Conservation (phyloP, 92 coral and sea anemone species). For the Virgularia gustaviana region DNA sequence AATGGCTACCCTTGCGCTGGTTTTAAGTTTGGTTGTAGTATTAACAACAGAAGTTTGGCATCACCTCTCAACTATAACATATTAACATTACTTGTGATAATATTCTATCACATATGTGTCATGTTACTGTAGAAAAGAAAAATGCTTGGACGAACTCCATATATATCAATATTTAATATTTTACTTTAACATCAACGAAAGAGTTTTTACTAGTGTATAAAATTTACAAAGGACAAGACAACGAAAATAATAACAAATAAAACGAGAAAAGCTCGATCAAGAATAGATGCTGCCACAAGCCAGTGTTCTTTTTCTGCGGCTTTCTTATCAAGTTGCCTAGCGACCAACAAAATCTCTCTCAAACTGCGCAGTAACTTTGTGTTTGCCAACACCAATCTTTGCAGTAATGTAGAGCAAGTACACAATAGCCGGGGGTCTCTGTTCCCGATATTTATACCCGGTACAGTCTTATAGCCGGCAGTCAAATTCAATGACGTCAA, state of each 20-base stretch:
- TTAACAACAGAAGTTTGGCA: no score
- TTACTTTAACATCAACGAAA: neutral
- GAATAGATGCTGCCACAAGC: slow-evolving; percentile 18
- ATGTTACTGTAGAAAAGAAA: no score
- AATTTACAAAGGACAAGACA: neutral
- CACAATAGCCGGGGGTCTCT: no score
- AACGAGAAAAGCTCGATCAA: slow-evolving; percentile 13
- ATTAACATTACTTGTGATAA: no score
- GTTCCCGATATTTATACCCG: no score
- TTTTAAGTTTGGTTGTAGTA: no score
- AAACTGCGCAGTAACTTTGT: neutral
- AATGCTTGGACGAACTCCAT: no score
- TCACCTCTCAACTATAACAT: no score
- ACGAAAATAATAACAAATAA: slow-evolving; percentile 9
- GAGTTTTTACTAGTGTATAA: neutral
- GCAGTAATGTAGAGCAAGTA: slow-evolving; percentile 14
- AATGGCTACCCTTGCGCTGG: no score
- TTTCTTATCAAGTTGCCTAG: slow-evolving; percentile 7
- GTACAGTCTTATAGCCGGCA: no score
- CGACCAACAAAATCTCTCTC: slow-evolving; percentile 15
- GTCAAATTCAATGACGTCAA: no score
- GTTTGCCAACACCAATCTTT: slow-evolving; percentile 9
- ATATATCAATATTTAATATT: neutral
- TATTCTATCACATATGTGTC: no score
- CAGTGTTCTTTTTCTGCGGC: slow-evolving; percentile 23